Evolutionary conservation across 30 jellyfish, hydroid and myxozoan genomes (phyloP), one percentile per base, ranked within the genome.

Genomic region (Cassiopea andromeda): DNA sequence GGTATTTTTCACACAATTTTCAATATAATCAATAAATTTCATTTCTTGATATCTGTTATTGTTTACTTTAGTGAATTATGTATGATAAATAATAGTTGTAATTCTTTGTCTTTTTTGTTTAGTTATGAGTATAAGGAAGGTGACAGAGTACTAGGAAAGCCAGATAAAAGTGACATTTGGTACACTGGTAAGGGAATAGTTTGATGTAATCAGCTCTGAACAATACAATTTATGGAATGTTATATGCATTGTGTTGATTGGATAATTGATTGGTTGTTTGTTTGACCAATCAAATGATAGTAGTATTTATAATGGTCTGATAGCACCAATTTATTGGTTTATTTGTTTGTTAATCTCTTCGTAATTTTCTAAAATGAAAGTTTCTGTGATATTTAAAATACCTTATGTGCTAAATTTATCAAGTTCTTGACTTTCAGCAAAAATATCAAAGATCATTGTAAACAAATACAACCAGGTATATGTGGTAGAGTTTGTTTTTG

Each of bases 161-260:
- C 97, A 61, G 97, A 91, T 7, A 91, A 83, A 69, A 82, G 97
- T 58, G 99, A 95, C 64, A 95, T 95, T 79, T 95, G 99, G 99
- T 83, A 89, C 72, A 92, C 93, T 90, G 97, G 99, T 95, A 79
- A 70, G 79, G 1, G 15, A 16, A 7, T 70, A 16, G 54, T 70
- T 12, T 70, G 79, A 70, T 70, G 5, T 70, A 12, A 70, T 19
- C n/a, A 44, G n/a, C 38, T 66, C 46, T 54, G 64, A 27, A 27
- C 64, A 54, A 54, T 3, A 54, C 10, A 3, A 3, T 54, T 64
- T 16, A 2, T 9, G 73, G 73, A 64, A 5, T 64, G 73, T 5
- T 64, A 17, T 9, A 5, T 13, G 8, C 73, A 64, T 64, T 64
- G 5, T 64, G 19, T 7, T 4, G 15, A 14, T 61, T 44, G 38